A percentile compares a stretch with the other conserved stretches of the same genome.
Conservation (phyloP, 2,113 vertebrate genomes). For the Notarius lentiginosus region DNA sequence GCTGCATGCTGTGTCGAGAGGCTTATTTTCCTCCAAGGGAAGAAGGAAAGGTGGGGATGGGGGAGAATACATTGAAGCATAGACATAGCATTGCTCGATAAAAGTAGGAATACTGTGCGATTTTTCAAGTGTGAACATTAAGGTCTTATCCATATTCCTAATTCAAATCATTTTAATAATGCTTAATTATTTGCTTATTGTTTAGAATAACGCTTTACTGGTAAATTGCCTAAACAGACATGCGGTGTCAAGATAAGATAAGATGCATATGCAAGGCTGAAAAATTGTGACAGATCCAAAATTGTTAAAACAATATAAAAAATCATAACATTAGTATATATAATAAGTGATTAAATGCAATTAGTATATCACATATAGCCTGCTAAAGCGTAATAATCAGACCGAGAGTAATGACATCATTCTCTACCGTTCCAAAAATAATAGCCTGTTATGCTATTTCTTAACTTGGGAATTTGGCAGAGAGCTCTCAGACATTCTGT, state of each 20-base stretch:
- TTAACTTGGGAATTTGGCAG: conserved; percentile 74
- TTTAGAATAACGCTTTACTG: neutral
- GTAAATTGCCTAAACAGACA: neutral
- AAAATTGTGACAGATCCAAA: neutral
- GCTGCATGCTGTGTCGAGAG: conserved; percentile 46
- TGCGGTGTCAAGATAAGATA: neutral
- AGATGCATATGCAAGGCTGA: neutral
- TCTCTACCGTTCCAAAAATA: conserved; percentile 44
- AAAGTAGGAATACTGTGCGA: neutral
- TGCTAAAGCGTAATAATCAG: conserved; percentile 28
- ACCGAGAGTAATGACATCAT: conserved; percentile 40
- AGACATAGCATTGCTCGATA: neutral
- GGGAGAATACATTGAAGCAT: neutral
- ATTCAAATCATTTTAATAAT: neutral
- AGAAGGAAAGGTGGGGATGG: conserved; percentile 24
- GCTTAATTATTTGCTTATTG: neutral
- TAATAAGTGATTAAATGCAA: neutral
- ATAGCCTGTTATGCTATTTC: conserved; percentile 44
- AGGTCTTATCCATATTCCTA: neutral
- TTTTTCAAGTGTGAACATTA: neutral
- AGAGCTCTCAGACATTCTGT: conserved; percentile 70
- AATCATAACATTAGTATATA: neutral
- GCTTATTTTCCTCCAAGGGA: conserved; percentile 44
- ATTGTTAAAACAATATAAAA: neutral
- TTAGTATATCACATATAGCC: neutral